Evolutionary conservation across 2,888 invertebrate species (phyloP).

Genomic region (Acronicta leporina): DNA sequence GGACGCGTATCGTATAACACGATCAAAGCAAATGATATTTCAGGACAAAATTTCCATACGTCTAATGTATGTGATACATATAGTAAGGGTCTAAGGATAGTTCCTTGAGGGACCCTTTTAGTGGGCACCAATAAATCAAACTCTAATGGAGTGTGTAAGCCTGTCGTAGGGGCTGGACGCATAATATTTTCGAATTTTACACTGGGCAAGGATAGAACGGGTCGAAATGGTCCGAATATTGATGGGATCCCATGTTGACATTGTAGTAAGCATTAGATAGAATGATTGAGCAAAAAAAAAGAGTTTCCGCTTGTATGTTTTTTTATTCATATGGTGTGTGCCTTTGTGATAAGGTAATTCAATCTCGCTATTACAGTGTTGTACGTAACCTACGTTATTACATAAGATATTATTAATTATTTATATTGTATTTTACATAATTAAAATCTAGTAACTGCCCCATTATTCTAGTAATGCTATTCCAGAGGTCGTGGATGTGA

Average conservation of each 20-base stretch:
- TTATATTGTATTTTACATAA: no score
- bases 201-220: constrained; percentile 68
- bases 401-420: neutral
- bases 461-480: no score
- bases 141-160: constrained; percentile 84
- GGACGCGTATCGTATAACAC: constrained; percentile 54
- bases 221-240: constrained; percentile 69
- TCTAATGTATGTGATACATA: constrained; percentile 82
- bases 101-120: constrained; percentile 86
- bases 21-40: constrained; percentile 80
- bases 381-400: neutral
- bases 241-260: constrained; percentile 69
- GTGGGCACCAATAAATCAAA: constrained; percentile 84
- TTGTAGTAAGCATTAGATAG: constrained; percentile 61
- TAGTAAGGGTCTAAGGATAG: constrained; percentile 77
- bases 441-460: no score
- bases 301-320: constrained; percentile 30
- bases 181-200: constrained; percentile 81
- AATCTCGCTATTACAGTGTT: constrained; percentile 7
- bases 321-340: constrained; percentile 42
- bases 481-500: no score
- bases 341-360: constrained; percentile 36
- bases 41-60: constrained; percentile 79
- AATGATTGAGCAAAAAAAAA: constrained; percentile 59
- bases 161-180: constrained; percentile 71